Percentiles rank a stretch among this genome's conserved stretches.
Evolutionary conservation across 2,113 vertebrate species (phyloP).

Genomic region (Marmota monax): DNA sequence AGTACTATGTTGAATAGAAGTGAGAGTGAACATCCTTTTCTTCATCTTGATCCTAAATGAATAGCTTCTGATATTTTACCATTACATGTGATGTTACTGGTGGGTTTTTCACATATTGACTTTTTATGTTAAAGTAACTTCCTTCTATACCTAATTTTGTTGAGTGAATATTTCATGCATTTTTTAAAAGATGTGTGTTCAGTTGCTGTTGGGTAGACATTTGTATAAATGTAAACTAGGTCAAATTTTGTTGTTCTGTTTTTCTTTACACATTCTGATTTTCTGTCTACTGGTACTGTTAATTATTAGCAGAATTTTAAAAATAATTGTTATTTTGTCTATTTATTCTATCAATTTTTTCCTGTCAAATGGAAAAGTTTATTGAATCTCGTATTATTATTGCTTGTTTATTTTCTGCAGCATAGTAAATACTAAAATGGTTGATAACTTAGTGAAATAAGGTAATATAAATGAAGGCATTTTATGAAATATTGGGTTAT

Average conservation of each 20-base stretch:
- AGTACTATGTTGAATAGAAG: neutral
- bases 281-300: neutral
- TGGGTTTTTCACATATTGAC: neutral
- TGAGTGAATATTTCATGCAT: neutral
- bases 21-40: neutral
- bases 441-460: neutral
- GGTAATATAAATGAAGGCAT: neutral
- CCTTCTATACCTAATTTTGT: neutral
- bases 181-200: neutral
- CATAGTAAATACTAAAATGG: neutral
- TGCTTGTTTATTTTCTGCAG: neutral
- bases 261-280: neutral
- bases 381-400: neutral
- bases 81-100: neutral
- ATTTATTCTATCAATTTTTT: neutral
- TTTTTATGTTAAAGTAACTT: neutral
- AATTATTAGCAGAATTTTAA: slow-evolving; percentile 21
- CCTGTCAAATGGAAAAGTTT: neutral
- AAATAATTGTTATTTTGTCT: neutral
- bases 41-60: neutral
- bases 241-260: neutral
- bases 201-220: neutral
- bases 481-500: neutral
- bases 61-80: neutral
- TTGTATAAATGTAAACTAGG: neutral